These are phyloP conservation scores for Drosophila eohydei DNA, from an alignment of 2,888 invertebrate species.

Conservation along the genomic window DNA sequence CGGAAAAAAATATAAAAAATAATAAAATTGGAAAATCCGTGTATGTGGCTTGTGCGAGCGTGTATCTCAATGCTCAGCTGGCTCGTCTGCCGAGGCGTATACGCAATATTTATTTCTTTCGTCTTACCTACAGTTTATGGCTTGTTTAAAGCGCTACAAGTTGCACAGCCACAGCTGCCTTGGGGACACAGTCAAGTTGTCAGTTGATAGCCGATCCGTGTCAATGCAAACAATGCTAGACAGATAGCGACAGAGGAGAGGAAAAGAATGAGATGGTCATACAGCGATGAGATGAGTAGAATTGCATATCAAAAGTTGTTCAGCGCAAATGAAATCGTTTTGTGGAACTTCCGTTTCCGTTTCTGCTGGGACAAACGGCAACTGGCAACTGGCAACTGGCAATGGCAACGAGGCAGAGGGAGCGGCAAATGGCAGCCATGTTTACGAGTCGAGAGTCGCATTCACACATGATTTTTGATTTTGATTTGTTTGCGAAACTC, in stretches of 20 bases:
- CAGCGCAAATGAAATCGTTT: slow-evolving; percentile 79
- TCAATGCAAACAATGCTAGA: slow-evolving; percentile 69
- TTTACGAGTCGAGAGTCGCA: slow-evolving; percentile 71
- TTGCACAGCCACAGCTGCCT: slow-evolving; percentile 34
- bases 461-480: slow-evolving; percentile 78
- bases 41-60: slow-evolving; percentile 1
- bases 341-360: slow-evolving; percentile 76
- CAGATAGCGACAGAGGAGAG: slow-evolving; percentile 14
- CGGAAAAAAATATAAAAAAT: not conserved
- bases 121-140: slow-evolving; percentile 44
- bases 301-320: slow-evolving; percentile 78
- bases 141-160: slow-evolving; percentile 63
- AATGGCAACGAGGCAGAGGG: slow-evolving; percentile 8
- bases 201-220: slow-evolving; percentile 64
- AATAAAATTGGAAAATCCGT: slow-evolving; percentile 56
- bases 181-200: slow-evolving; percentile 50
- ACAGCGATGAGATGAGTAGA: slow-evolving; percentile 7
- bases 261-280: slow-evolving; percentile 28
- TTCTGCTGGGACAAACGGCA: slow-evolving; percentile 30
- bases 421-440: slow-evolving; percentile 48
- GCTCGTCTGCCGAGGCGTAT: slow-evolving; percentile 16
- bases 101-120: slow-evolving; percentile 62
- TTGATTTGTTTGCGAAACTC: slow-evolving; percentile 80
- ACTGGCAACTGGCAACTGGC: not conserved
- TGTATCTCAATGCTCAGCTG: slow-evolving; percentile 28